Evolutionary conservation across 2,888 invertebrate species (phyloP).

Genomic region (Choristoneura rosaceana): DNA sequence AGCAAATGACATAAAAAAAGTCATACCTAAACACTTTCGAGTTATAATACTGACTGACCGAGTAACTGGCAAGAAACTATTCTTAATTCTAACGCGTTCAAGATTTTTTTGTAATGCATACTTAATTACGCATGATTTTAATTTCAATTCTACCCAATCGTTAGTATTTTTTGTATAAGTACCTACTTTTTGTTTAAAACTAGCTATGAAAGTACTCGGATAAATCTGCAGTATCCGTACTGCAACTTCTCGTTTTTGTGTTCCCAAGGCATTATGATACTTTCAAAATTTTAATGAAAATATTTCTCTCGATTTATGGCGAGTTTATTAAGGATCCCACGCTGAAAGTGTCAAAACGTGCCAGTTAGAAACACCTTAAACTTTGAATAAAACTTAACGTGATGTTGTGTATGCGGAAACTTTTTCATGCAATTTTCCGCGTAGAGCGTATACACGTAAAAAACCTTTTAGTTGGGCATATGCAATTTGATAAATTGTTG

Average conservation of each 20-base stretch:
- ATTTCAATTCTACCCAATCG: too few species aligned
- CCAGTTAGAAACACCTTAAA: not conserved
- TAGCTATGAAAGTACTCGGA: too few species aligned
- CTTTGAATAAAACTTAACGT: not conserved
- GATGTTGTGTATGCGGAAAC: not conserved
- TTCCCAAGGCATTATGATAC: slow-evolving; percentile 49
- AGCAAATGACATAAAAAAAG: too few species aligned
- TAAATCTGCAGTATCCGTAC: not conserved
- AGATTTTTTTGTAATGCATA: too few species aligned
- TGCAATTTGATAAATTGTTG: too few species aligned
- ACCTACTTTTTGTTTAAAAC: not conserved
- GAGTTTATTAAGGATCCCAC: slow-evolving; percentile 64
- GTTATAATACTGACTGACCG: too few species aligned
- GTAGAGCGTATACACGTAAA: not conserved
- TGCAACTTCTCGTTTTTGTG: slow-evolving; percentile 16
- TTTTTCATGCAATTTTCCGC: not conserved
- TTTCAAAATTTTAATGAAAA: slow-evolving; percentile 75
- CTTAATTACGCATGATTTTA: too few species aligned
- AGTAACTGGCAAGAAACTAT: too few species aligned
- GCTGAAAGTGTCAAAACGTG: slow-evolving; percentile 32
- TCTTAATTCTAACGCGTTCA: too few species aligned
- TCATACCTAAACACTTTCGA: too few species aligned
- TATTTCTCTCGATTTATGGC: slow-evolving; percentile 70
- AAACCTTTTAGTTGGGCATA: too few species aligned
- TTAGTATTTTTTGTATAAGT: too few species aligned